Evolutionary conservation across 1,140 invertebrate genomes (phyloP).

Genomic region (Lordiphosa stackelbergi): DNA sequence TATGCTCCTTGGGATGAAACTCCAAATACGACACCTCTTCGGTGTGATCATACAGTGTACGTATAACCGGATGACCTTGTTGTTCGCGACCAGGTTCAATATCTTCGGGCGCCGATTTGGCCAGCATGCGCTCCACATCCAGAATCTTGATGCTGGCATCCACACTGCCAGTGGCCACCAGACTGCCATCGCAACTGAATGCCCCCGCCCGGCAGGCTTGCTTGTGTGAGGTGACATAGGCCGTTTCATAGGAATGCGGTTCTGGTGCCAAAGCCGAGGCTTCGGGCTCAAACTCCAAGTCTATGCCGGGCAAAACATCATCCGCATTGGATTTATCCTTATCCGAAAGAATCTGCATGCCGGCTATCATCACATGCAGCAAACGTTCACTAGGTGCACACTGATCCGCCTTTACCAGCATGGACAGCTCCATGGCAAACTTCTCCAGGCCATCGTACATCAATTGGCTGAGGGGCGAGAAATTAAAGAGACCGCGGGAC

Average conservation of each 20-base stretch:
- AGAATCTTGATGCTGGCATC: constrained; percentile 99
- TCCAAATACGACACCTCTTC: constrained; percentile 98
- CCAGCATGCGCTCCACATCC: constrained; percentile 98
- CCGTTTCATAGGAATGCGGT: constrained; percentile 97
- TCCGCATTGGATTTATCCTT: constrained; percentile 83
- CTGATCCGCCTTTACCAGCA: constrained; percentile 90
- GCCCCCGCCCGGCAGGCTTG: constrained; percentile 95
- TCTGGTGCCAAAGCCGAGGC: constrained; percentile 92
- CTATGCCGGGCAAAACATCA: constrained; percentile 88
- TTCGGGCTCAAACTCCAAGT: constrained; percentile 97
- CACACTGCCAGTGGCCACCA: constrained; percentile 98
- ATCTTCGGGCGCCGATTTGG: constrained; percentile 93
- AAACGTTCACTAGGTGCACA: constrained; percentile 97
- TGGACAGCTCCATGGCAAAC: constrained; percentile 89
- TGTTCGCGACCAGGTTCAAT: constrained; percentile 87
- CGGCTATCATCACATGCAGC: constrained; percentile 90
- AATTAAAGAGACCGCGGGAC: constrained; percentile 8
- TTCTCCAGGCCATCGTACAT: constrained; percentile 96
- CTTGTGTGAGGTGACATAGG: constrained; percentile 99
- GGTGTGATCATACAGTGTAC: constrained; percentile 98
- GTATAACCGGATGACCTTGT: constrained; percentile 97
- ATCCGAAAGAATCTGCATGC: constrained; percentile 90
- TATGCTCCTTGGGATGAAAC: constrained; percentile 96
- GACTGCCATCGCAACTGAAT: constrained; percentile 94
- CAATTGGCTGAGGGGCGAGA: constrained; percentile 84